Evolutionary conservation across 1,140 invertebrate genomes (phyloP).

Genomic region (Caenorhabditis elegans): DNA sequence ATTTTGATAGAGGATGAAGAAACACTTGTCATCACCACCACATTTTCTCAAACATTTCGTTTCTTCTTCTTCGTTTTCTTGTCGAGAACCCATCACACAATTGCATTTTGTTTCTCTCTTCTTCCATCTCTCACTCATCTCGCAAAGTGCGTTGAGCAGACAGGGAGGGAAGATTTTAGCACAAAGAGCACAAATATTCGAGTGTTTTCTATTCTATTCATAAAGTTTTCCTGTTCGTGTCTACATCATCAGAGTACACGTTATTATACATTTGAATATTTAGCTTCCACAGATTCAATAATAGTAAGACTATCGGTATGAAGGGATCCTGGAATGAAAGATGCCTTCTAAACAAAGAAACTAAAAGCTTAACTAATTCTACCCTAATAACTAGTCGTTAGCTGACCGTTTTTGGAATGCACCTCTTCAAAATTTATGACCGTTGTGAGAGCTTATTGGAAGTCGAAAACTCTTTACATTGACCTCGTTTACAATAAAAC

Average conservation of each 20-base stretch:
- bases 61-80: slow-evolving; percentile 22
- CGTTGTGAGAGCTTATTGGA: neutral
- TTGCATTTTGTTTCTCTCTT: slow-evolving; percentile 20
- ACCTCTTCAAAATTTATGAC: neutral
- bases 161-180: neutral
- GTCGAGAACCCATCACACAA: slow-evolving; percentile 29
- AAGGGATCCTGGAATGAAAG: no score
- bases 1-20: neutral
- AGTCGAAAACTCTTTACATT: neutral
- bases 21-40: slow-evolving; percentile 19
- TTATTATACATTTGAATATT: neutral
- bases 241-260: slow-evolving; percentile 9
- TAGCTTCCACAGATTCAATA: no score
- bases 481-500: slow-evolving; percentile 20
- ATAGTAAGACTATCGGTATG: no score
- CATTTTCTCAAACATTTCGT: neutral
- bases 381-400: neutral
- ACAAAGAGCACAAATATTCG: slow-evolving; percentile 25
- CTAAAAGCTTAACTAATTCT: neutral
- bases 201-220: slow-evolving; percentile 26
- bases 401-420: neutral
- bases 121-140: slow-evolving; percentile 29
- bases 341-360: no score
- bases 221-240: neutral
- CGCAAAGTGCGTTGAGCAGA: neutral